Evolutionary conservation across 2,888 invertebrate species (phyloP), one percentile per base, ranked within the genome.

Genomic region (Lymantria dispar): DNA sequence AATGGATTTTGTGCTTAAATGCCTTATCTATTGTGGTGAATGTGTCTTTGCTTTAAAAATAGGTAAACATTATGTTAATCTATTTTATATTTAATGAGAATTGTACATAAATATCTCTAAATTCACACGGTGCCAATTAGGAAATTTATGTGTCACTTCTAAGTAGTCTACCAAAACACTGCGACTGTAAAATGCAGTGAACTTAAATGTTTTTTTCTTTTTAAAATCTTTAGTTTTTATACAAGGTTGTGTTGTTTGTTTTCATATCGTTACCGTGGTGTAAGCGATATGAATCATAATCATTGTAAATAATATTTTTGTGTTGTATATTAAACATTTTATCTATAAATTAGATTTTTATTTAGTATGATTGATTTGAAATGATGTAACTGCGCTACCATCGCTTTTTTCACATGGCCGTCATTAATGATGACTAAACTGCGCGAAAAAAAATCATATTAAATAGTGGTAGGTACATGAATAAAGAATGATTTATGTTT

Each of bases 221-320:
- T 67, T 58, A 40, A 55, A 63, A 38, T 73, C 67, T 58, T 40
- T 56, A 63, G 48, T 56, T 63, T 56, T 57, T 63, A 49, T 56
- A 61, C 50, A 62, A 73, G 70, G 74, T 78, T 68, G 54, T 59
- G 63, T 70, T 65, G 22, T 22, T 64, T 70, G 71, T 68, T 73
- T 67, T 60, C 59, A 58, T 66, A 50, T 70, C 68, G 65, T 65
- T 64, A 64, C 56, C 62, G 58, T 52, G 59, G 58, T 67, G 62
- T 56, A 66, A 69, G 48, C 69, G 64, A 70, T 69, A 64, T 75
- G 74, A 73, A 76, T 71, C 62, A 65, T 75, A 72, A 72, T 74
- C 72, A 22, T 70, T 87, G 85, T 85, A 87, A 83, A 85, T 87
- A 87, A 81, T 82, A 76, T 80, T n/a, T n/a, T 81, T 80, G 78